Conservation (phyloP, 2,797 vertebrate genomes). For the Euphonia xanthogaster region DNA sequence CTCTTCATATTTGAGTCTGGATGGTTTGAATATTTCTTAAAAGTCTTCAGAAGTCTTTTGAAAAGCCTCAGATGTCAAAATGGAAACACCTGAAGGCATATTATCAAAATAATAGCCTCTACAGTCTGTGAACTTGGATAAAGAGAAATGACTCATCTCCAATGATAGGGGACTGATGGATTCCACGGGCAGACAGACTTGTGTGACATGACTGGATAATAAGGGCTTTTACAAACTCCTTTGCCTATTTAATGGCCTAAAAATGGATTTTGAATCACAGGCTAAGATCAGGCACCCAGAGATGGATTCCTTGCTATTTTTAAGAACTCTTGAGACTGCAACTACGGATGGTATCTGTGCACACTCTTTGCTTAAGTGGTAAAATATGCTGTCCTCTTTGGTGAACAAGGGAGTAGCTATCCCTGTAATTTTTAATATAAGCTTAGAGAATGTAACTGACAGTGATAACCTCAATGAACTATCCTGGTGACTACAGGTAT, state of each 20-base stretch:
- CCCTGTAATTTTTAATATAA: constrained; percentile 33
- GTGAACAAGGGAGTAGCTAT: background rate
- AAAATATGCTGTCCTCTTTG: background rate
- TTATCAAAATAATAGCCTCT: background rate
- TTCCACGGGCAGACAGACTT: background rate
- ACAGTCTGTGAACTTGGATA: background rate
- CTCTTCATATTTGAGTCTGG: background rate
- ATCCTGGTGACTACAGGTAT: background rate
- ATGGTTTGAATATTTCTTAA: background rate
- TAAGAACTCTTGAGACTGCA: background rate
- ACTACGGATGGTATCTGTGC: background rate
- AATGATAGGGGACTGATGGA: background rate
- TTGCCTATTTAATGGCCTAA: constrained; percentile 6
- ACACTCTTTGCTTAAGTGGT: background rate
- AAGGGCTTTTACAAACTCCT: background rate
- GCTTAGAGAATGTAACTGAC: background rate
- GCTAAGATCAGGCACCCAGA: background rate
- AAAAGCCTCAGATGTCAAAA: constrained; percentile 12
- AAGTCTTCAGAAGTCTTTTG: background rate
- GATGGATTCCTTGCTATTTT: background rate
- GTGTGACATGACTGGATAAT: background rate
- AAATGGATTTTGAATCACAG: background rate
- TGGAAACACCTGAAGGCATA: background rate
- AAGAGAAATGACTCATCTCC: background rate
- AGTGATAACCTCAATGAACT: constrained; percentile 11